phyloP scores from a whole-genome alignment of 2,888 invertebrate species.

The Calameuta idolon region DNA sequence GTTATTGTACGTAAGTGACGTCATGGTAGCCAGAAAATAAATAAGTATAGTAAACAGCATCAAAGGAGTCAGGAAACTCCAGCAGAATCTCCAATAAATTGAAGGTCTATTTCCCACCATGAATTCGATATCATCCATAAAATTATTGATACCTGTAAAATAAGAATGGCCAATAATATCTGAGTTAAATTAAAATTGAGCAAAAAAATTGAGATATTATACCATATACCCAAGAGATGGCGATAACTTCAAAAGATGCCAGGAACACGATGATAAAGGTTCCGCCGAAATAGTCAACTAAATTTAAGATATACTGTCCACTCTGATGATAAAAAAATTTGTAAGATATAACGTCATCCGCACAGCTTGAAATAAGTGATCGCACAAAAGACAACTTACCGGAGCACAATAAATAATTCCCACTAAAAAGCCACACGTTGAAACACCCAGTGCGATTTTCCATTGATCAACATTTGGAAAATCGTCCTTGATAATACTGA shows the following conservation, averaged over 20 bases:
- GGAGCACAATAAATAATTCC: constrained; percentile 80
- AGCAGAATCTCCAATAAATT: constrained; percentile 83
- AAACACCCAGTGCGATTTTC: constrained; percentile 71
- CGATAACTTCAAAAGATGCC: constrained; percentile 71
- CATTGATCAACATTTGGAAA: constrained; percentile 73
- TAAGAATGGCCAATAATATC: neutral
- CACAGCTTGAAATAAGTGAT: neutral
- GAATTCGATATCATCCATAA: constrained; percentile 81
- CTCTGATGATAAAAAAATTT: constrained; percentile 65
- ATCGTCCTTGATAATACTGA: constrained; percentile 77
- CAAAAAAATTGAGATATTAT: constrained; percentile 41
- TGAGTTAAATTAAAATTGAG: neutral
- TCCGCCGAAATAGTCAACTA: constrained; percentile 75
- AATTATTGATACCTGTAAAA: constrained; percentile 69
- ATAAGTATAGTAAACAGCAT: constrained; percentile 77
- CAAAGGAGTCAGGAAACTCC: constrained; percentile 79
- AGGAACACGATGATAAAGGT: constrained; percentile 73
- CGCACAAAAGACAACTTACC: constrained; percentile 67
- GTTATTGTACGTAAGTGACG: constrained; percentile 73
- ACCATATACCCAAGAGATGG: constrained; percentile 74
- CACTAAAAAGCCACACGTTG: constrained; percentile 71
- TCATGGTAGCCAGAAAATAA: constrained; percentile 75
- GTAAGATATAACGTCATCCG: neutral
- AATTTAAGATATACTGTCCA: constrained; percentile 72
- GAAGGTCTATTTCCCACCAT: constrained; percentile 79